Evolutionary conservation across 1,140 invertebrate species (phyloP).

Genomic region (Drosophila pseudoananassae): DNA sequence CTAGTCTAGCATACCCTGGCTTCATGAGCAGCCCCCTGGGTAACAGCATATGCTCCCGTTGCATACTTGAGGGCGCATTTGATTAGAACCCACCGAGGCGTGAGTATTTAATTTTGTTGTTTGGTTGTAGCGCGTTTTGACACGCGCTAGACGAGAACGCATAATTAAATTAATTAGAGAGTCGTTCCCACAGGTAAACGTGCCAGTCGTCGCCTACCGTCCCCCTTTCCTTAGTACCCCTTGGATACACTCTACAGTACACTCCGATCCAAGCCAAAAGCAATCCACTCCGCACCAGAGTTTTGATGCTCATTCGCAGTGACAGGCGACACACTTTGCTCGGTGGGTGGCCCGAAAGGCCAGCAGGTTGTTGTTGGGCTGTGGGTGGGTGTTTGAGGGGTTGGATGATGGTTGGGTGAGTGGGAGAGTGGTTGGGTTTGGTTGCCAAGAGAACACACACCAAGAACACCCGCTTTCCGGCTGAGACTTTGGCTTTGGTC

Average conservation of each 20-base stretch:
- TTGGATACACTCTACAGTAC: not conserved
- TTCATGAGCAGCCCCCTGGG: too few relatives aligned
- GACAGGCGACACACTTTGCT: constrained; percentile 77
- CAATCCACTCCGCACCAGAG: constrained; percentile 8
- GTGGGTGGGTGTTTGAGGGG: constrained; percentile 10
- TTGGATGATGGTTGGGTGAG: not conserved
- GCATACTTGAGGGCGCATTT: constrained; percentile 78
- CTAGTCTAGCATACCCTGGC: constrained; percentile 7
- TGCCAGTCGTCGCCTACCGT: not conserved
- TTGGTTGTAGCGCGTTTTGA: constrained; percentile 59
- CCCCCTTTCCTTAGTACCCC: not conserved
- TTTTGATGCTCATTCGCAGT: constrained; percentile 76
- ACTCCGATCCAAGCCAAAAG: constrained; percentile 16
- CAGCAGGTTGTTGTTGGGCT: constrained; percentile 35
- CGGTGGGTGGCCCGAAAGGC: constrained; percentile 34
- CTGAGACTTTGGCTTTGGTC: constrained; percentile 34
- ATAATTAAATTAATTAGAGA: constrained; percentile 81
- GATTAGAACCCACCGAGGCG: constrained; percentile 69
- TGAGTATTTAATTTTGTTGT: constrained; percentile 75
- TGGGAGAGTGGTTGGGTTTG: constrained; percentile 2
- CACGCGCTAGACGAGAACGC: constrained; percentile 72
- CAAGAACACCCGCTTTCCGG: constrained; percentile 5
- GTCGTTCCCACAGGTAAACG: constrained; percentile 72
- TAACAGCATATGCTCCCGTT: constrained; percentile 46
- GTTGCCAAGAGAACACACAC: constrained; percentile 46